Percentiles rank a stretch among this genome's conserved stretches.
Evolutionary conservation across 2,888 invertebrate species (phyloP).

Genomic region (Neocrepidodera transversa): DNA sequence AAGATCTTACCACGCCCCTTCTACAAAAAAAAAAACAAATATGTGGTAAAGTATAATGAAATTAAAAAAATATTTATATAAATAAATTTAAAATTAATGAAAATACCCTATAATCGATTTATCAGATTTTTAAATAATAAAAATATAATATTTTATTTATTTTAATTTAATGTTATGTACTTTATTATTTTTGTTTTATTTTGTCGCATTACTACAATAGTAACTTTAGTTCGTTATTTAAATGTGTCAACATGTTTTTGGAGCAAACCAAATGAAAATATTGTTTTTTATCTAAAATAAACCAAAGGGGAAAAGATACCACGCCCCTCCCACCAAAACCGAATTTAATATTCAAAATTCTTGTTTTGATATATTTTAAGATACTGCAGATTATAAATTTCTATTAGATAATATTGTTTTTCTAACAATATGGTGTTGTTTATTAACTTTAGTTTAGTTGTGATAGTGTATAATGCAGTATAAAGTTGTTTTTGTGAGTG

Average conservation of each 20-base stretch:
- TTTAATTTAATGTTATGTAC: too few relatives aligned
- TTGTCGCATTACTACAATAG: not conserved
- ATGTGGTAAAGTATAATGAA: too few relatives aligned
- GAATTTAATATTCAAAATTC: not conserved
- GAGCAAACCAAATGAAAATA: not conserved
- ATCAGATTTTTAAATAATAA: too few relatives aligned
- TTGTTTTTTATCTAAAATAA: slow-evolving; percentile 8
- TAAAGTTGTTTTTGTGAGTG: slow-evolving; percentile 8
- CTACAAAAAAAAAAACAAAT: too few relatives aligned
- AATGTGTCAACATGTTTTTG: not conserved
- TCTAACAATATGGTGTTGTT: slow-evolving; percentile 7
- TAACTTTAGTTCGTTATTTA: not conserved
- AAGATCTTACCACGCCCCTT: too few relatives aligned
- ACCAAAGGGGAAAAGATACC: slow-evolving; percentile 17
- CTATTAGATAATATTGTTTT: not conserved
- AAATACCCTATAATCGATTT: too few relatives aligned
- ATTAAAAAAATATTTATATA: too few relatives aligned
- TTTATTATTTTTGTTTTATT: not conserved
- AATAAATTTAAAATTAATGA: too few relatives aligned
- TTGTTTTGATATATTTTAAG: not conserved
- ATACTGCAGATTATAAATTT: not conserved
- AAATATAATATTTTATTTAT: too few relatives aligned
- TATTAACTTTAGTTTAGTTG: slow-evolving; percentile 11
- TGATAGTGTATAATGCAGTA: not conserved
- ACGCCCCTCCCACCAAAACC: slow-evolving; percentile 19